These are phyloP conservation scores for Hirtodrosophila histrioides DNA, from an alignment of 2,888 invertebrate species.

Conservation along the genomic window DNA sequence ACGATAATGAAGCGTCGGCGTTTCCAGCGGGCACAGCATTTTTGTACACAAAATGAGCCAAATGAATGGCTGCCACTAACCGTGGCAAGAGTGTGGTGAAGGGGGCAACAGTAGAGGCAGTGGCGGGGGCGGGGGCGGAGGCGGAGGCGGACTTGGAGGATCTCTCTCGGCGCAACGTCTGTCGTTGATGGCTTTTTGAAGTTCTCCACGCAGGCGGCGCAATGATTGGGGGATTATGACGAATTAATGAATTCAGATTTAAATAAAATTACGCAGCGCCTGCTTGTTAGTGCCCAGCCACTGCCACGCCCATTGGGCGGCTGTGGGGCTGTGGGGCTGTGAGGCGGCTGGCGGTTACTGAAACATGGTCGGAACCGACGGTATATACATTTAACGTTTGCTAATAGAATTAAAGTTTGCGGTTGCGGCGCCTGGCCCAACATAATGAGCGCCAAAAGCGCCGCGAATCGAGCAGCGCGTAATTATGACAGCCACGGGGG, in stretches of 20 bases:
- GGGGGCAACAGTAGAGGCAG: not conserved
- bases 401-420: slow-evolving; percentile 82
- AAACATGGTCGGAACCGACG: not conserved
- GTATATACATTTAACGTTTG: slow-evolving; percentile 74
- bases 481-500: slow-evolving; percentile 65
- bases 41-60: slow-evolving; percentile 76
- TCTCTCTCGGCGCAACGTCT: slow-evolving; percentile 60
- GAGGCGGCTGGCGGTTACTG: not conserved
- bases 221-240: slow-evolving; percentile 82
- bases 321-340: not conserved
- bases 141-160: slow-evolving; percentile 5
- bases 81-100: not conserved
- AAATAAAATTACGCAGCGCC: slow-evolving; percentile 76
- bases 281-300: slow-evolving; percentile 59
- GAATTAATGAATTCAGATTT: slow-evolving; percentile 82
- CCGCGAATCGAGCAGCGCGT: slow-evolving; percentile 30
- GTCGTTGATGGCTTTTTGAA: slow-evolving; percentile 81
- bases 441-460: slow-evolving; percentile 42
- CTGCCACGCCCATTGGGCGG: slow-evolving; percentile 29
- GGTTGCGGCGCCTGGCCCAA: slow-evolving; percentile 35
- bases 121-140: too few relatives aligned
- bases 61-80: slow-evolving; percentile 68
- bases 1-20: slow-evolving; percentile 77
- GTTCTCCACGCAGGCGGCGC: slow-evolving; percentile 73
- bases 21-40: slow-evolving; percentile 75